Evolutionary conservation across 1,140 invertebrate species (phyloP), one percentile per base, ranked within the genome.

Genomic region (Aphelenchoides besseyi): DNA sequence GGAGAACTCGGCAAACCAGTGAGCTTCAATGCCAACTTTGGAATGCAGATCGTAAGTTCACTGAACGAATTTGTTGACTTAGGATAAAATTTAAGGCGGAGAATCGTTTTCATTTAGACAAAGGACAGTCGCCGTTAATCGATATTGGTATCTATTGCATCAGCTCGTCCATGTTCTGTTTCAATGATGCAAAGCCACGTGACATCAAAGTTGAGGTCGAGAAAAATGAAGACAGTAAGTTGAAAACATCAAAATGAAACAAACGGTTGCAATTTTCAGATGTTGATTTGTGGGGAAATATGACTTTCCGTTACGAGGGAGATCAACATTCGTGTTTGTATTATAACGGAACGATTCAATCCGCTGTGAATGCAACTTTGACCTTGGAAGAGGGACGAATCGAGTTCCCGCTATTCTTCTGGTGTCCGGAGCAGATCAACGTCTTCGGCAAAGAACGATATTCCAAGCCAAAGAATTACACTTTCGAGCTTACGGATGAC

Each of bases 341-440:
- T 5, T 87, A 89, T 3, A 86, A 88, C 68, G 81, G 86, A 2
- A 84, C 80, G 62, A 83, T 88, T 0, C 69, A 85, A 26, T 76
- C 91, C 68, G 86, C 88, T 0, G 90, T 90, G 81, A 89, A 89
- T 76, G 90, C 89, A 1, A 83, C 87, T 18, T 85, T 91, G 35
- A 85, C 89, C 79, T 91, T 91, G 41, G 90, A 88, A 2, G 89
- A 90, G 77, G 90, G 90, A 48, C 87, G 16, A n/a, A 66, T 66
- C 30, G 32, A 66, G 3, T 87, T 92, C 36, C 73, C 69, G n/a
- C 35, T 69, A 5, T 61, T 59, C 32, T 79, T 78, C 26, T 84
- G 71, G 71, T 78, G 70, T 36, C 69, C 82, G 2, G 68, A 67
- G 1, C 37, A 69, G n/a, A n/a, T 2, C 29, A 68, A 18, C 62